Base-by-base conservation (phyloP, 2,888 invertebrate species). In the Phragmatobia fuliginosa region DNA sequence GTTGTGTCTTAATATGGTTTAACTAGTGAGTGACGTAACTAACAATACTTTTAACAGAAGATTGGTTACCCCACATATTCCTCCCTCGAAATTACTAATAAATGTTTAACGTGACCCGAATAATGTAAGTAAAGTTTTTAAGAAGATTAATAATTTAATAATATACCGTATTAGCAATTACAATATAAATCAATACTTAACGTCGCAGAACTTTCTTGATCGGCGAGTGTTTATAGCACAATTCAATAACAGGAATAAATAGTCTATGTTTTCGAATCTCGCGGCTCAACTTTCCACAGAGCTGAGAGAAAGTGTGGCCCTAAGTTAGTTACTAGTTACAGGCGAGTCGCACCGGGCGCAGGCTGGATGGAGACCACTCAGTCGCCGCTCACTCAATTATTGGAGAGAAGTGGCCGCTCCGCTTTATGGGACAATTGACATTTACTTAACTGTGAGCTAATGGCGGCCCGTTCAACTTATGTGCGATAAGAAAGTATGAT, bases 331-430 rank as follows among this genome's bases (percentile, higher is more conserved):
- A 60, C n/a, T 49, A 49, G 61, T 67, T 73, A 60, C n/a, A 56
- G 45, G 67, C 36, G 58, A 56, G 66, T 41, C 31, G 45, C 60
- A n/a, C 38, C 58, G 45, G 63, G 18, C 62, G 58, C 45, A 49
- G 45, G 60, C 60, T 25, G 68, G 52, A 64, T 59, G 65, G 68
- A n/a, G n/a, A n/a, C 52, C 36, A 52, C 70, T 41, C 69, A 67
- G 56, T 66, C 49, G 59, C 49, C 79, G 65, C 76, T 74, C 67
- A 72, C 67, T 61, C 76, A 72, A 76, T 79, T 79, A 78, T 62
- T 71, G 65, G 62, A 68, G 38, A 67, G 67, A 78, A 71, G 71
- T 70, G 66, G 58, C 69, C 45, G 56, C 62, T 56, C 60, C 16
- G 52, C 21, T 62, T 71, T 66, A 62, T 52, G 61, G 56, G 45